Percentiles rank a stretch among this genome's conserved stretches.
Evolutionary conservation across 1,140 invertebrate genomes (phyloP).

Genomic region (Hermetia illucens): DNA sequence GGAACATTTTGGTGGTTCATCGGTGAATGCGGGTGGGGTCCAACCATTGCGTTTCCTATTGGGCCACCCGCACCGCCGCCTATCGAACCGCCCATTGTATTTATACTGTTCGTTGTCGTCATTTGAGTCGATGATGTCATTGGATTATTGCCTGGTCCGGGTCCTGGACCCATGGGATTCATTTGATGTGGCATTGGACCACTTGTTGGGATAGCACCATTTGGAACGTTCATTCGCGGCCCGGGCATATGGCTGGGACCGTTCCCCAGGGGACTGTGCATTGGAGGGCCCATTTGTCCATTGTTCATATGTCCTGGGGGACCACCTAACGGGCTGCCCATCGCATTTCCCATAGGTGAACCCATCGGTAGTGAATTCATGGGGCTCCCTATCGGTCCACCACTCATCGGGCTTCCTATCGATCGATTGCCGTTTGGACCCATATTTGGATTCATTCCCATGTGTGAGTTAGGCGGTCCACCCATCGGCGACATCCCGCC

Average conservation of each 20-base stretch:
- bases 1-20: constrained; percentile 7
- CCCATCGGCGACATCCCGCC: constrained; percentile 46
- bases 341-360: constrained; percentile 52
- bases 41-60: constrained; percentile 9
- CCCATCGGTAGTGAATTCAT: constrained; percentile 61
- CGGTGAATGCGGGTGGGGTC: too few relatives aligned
- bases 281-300: constrained; percentile 23
- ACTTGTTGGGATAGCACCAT: constrained; percentile 9
- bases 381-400: constrained; percentile 38
- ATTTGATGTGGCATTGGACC: constrained; percentile 10
- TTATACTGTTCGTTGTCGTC: neutral
- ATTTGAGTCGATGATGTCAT: neutral
- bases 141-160: neutral
- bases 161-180: neutral
- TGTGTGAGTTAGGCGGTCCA: constrained; percentile 34
- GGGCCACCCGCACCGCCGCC: constrained; percentile 8
- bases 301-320: too few relatives aligned
- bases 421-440: constrained; percentile 39
- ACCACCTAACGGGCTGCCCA: constrained; percentile 48
- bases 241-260: constrained; percentile 20
- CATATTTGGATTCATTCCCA: constrained; percentile 31
- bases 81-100: neutral
- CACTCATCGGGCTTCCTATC: constrained; percentile 45
- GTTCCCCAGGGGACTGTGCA: constrained; percentile 22
- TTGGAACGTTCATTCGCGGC: constrained; percentile 18